Percentiles rank a stretch among this genome's conserved stretches.
These are phyloP conservation scores for Graptemys geographica DNA, from an alignment of 2,797 vertebrate species.

Conservation along the genomic window DNA sequence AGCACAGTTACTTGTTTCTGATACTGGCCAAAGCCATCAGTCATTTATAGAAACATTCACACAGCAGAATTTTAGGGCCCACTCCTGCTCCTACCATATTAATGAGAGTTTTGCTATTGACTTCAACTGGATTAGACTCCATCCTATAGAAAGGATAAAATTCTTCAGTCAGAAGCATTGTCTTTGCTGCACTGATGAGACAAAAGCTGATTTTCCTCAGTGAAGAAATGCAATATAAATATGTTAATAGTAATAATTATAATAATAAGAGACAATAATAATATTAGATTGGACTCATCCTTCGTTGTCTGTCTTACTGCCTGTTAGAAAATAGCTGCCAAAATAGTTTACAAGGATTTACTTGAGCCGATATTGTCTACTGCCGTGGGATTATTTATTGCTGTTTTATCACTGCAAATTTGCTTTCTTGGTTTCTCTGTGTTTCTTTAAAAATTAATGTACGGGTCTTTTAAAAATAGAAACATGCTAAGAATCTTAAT, in stretches of 20 bases:
- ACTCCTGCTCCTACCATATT: background rate
- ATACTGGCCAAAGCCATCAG: background rate
- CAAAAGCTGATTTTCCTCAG: background rate
- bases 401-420: background rate
- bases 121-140: background rate
- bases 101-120: background rate
- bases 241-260: background rate
- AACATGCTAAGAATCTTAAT: constrained; percentile 25
- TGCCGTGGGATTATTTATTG: background rate
- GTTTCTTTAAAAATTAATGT: constrained; percentile 12
- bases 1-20: background rate
- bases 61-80: background rate
- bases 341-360: background rate
- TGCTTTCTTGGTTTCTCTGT: background rate
- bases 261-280: background rate
- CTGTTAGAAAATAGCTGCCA: background rate
- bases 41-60: background rate
- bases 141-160: background rate
- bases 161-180: background rate
- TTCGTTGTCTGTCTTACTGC: background rate
- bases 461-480: background rate
- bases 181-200: constrained; percentile 11
- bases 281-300: background rate
- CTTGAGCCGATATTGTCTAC: background rate
- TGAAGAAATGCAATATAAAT: background rate